Percentiles rank a stretch among this genome's conserved stretches.
Evolutionary conservation across 2,113 vertebrate genomes (phyloP).

Genomic region (Xiphophorus hellerii): DNA sequence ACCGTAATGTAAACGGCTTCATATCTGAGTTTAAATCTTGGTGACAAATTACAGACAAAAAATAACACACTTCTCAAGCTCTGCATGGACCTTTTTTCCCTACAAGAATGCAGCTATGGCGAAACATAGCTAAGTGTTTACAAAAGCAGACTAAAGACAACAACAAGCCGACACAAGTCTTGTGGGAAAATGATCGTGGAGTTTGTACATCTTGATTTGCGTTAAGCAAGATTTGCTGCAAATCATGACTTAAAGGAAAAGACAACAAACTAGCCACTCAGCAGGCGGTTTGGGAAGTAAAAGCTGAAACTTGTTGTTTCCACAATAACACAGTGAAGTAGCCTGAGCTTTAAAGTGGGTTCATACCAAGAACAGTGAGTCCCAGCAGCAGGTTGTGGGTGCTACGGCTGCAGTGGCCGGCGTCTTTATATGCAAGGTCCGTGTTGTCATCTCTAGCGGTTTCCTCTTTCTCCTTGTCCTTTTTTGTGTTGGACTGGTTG

Average conservation of each 20-base stretch:
- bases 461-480: slow-evolving; percentile 67
- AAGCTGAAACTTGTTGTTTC: neutral
- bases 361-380: slow-evolving; percentile 81
- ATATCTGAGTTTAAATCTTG: slow-evolving; percentile 46
- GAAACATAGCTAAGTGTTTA: slow-evolving; percentile 54
- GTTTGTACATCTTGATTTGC: slow-evolving; percentile 7
- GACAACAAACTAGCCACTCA: neutral
- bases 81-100: slow-evolving; percentile 1
- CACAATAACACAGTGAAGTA: neutral
- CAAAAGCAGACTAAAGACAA: slow-evolving; percentile 35
- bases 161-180: slow-evolving; percentile 30
- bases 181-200: slow-evolving; percentile 24
- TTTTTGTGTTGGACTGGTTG: slow-evolving; percentile 71
- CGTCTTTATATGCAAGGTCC: slow-evolving; percentile 65
- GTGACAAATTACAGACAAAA: slow-evolving; percentile 55
- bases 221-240: slow-evolving; percentile 12
- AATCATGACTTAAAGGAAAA: neutral
- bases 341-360: neutral
- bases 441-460: slow-evolving; percentile 65
- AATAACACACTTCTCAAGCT: slow-evolving; percentile 41
- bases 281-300: neutral
- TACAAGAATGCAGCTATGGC: slow-evolving; percentile 13
- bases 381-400: slow-evolving; percentile 79
- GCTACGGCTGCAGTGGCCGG: slow-evolving; percentile 76
- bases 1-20: slow-evolving; percentile 50